Conservation (phyloP, 2,797 vertebrate species). For the Chiroxiphia lanceolata region DNA sequence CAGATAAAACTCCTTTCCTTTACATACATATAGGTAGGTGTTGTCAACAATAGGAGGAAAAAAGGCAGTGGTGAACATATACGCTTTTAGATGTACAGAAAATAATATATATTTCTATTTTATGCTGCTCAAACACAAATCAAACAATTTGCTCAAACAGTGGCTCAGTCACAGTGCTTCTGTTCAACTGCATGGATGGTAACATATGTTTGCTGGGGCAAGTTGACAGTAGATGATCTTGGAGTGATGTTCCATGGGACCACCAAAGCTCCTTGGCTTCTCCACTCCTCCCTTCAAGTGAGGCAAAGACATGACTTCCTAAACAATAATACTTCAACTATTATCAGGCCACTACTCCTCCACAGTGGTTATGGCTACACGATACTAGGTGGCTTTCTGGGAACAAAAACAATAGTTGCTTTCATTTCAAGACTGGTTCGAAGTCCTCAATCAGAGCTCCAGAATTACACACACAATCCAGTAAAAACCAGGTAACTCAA, state of each 20-base stretch:
- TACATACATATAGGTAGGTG: neutral
- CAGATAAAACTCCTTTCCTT: neutral
- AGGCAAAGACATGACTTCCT: neutral
- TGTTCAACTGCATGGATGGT: neutral
- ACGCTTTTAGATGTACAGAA: neutral
- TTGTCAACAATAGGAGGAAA: neutral
- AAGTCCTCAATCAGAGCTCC: neutral
- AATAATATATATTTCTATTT: neutral
- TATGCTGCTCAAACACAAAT: neutral
- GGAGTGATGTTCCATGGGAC: neutral
- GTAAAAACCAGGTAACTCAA: neutral
- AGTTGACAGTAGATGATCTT: neutral
- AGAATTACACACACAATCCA: neutral
- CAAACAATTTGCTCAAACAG: neutral
- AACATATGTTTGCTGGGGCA: neutral
- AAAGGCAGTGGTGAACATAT: neutral
- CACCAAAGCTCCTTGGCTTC: neutral
- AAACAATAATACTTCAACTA: neutral
- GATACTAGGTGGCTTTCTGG: neutral
- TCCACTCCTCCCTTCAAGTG: neutral
- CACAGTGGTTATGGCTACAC: neutral
- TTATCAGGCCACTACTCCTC: neutral
- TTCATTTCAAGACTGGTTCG: neutral
- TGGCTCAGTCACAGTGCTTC: neutral
- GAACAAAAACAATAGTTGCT: neutral